These are phyloP conservation scores for Pelodiscus sinensis DNA, from an alignment of 2,113 vertebrate species.

Conservation along the genomic window DNA sequence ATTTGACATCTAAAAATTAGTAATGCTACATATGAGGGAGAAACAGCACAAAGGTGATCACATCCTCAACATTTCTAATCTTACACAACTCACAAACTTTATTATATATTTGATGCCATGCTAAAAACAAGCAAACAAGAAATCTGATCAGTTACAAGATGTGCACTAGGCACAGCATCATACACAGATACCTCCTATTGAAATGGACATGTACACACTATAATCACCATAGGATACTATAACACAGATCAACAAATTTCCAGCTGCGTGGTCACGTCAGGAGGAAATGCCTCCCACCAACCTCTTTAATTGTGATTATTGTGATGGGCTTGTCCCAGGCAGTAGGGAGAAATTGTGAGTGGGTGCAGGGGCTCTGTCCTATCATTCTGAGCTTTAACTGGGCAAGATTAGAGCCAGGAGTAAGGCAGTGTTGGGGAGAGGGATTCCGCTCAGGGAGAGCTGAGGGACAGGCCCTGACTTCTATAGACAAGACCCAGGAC, in stretches of 20 bases:
- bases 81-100: neutral
- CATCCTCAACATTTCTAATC: neutral
- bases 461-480: too few species aligned
- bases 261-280: neutral
- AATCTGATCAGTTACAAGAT: neutral
- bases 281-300: neutral
- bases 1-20: neutral
- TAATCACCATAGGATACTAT: neutral
- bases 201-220: too few species aligned
- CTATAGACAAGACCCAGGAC: neutral
- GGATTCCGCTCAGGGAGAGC: neutral
- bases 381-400: neutral
- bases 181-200: too few species aligned
- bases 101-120: neutral
- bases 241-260: neutral
- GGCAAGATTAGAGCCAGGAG: neutral
- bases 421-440: neutral
- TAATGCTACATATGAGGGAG: neutral
- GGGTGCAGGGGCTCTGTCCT: neutral
- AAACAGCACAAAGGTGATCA: neutral
- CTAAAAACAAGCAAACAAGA: neutral
- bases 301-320: neutral
- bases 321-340: neutral
- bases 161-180: too few species aligned
- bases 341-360: neutral